These are phyloP conservation scores for Pseudopodoces humilis DNA, from an alignment of 2,113 vertebrate genomes.

Conservation along the genomic window DNA sequence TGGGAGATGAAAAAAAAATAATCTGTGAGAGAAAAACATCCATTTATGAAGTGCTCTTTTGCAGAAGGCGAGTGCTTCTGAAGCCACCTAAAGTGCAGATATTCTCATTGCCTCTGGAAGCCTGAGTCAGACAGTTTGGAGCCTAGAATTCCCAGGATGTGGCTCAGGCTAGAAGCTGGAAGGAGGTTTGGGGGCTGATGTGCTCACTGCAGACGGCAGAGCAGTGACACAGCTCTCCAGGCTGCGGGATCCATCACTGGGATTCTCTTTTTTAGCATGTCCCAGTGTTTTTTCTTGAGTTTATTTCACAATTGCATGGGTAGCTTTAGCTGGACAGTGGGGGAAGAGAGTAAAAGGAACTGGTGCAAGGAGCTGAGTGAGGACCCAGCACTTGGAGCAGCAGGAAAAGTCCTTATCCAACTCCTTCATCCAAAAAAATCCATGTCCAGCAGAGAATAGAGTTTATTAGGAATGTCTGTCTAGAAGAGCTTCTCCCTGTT, in stretches of 20 bases:
- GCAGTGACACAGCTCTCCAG: neutral
- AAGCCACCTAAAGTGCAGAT: neutral
- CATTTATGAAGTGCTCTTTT: neutral
- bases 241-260: neutral
- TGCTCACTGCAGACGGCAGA: neutral
- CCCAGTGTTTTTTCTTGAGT: neutral
- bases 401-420: neutral
- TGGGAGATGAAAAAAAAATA: slow-evolving; percentile 17
- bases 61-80: neutral
- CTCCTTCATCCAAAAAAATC: neutral
- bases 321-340: neutral
- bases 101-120: neutral
- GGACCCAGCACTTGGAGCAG: neutral
- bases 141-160: neutral
- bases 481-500: neutral
- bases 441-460: neutral
- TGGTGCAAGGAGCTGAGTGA: neutral
- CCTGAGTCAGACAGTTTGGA: neutral
- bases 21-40: slow-evolving; percentile 28
- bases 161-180: neutral
- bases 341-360: neutral
- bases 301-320: neutral
- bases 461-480: neutral
- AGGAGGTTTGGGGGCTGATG: neutral
- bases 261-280: neutral